Base-by-base conservation (phyloP, 2,888 invertebrate genomes). In the Polymixis lichenea region DNA sequence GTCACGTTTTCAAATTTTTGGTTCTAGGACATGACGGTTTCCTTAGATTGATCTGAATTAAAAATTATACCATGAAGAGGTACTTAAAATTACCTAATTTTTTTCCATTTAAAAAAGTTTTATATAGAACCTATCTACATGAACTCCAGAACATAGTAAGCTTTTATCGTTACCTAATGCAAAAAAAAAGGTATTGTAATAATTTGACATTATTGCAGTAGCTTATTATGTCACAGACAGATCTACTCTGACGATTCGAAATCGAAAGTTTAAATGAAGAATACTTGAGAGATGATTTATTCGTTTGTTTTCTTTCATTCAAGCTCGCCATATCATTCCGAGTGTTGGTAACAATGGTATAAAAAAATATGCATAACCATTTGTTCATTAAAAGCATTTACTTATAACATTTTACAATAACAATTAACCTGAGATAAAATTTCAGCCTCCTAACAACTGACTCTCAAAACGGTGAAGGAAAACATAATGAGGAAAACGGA, bases 241-340 rank as follows among this genome's bases (percentile, higher is more conserved):
- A 43, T 70, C 4, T 25, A 2, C 19, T 56, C 56, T 25, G 25
- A 56, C 25, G 28, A 49, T 49, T 38, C 4, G 22, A 72, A 73
- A 73, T 38, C 5, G n/a, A 32, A 71, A 71, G 72, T 58, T 25
- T 6, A 17, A 38, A 49, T 55, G 0, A 49, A 46, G 43, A 69
- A 56, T 72, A 56, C 8, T 56, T 32, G 71, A 32, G 9, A 55
- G 19, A 46, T 56, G 1, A 46, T 55, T 46, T 19, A 28, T 17
- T 55, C 71, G 15, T 22, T 66, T 38, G 22, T 3, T 15, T 53
- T 25, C 28, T 68, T 67, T 25, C 13, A 38, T 38, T 64, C 65
- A 19, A n/a, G 13, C 0, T 43, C 13, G 13, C 43, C 32, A 17
- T 25, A 56, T 56, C 25, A 25, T 25, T 56, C 25, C 15, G 25